Base-by-base conservation (phyloP, 53 echinoderm and acorn worm genomes). In the Glandiceps talaboti region DNA sequence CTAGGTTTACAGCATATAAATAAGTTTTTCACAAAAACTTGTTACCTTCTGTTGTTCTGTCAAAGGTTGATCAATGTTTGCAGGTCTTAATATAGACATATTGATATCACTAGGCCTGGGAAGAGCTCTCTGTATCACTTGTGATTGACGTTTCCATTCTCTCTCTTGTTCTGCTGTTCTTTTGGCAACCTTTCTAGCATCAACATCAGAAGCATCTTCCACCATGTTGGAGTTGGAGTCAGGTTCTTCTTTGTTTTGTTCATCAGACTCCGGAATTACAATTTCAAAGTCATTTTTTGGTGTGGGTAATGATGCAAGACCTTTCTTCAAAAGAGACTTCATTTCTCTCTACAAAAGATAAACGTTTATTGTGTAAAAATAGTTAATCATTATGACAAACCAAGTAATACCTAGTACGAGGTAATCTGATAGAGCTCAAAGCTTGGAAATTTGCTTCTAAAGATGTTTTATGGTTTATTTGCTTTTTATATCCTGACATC, bases 231-330 rank as follows among this genome's bases (percentile, higher is more conserved):
- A 30, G 29, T 87, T 88, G 0, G 27, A 74, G 27, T 80, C 89
- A 27, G 73, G 64, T 29, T 93, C 83, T 27, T 91, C 89, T 28
- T 74, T 78, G 1, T 81, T 31, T 10, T 33, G 30, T 64, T 88
- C 78, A 29, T 85, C 83, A 81, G 92, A 86, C 74, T 96, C 92
- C 0, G 97, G 93, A 25, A 93, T 93, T 1, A 95, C 92, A 30
- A 96, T 96, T 82, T 96, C 94, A 82, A 94, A 94, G 73, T 96
- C 97, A 33, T 96, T 96, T 86, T 85, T 89, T 14, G 97, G 97
- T 74, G 86, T 73, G 0, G 97, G 92, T 0, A 96, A 79, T 28
- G 89, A 80, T 0, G 92, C 89, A 33, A 95, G 82, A 1, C 90
- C 92, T 28, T 87, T 85, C 73, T 86, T 87, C 30, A 96, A 76